Percentiles rank a stretch among this genome's conserved stretches.
phyloP scores from a whole-genome alignment of 2,113 vertebrate genomes.

The Sinocyclocheilus anophthalmus region DNA sequence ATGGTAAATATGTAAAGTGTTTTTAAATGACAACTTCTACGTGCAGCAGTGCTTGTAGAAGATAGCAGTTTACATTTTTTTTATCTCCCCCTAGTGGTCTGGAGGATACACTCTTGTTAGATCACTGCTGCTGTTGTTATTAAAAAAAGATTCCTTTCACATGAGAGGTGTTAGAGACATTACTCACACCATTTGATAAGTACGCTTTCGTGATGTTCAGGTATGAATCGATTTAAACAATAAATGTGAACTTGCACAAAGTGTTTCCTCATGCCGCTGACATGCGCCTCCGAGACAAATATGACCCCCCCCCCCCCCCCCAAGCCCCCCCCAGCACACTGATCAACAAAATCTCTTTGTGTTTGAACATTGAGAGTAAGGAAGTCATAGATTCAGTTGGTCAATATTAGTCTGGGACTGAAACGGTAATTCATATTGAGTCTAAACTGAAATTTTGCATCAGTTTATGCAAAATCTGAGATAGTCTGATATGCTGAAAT shows the following conservation, averaged over 20 bases:
- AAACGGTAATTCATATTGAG: background rate
- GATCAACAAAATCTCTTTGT: background rate
- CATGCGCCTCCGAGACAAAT: background rate
- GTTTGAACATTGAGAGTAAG: background rate
- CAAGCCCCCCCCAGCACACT: background rate
- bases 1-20: conserved; percentile 43
- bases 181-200: too few species aligned
- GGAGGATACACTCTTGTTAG: conserved; percentile 38
- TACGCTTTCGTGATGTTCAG: conserved; percentile 7
- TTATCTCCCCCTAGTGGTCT: conserved; percentile 46
- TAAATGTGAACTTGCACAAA: background rate
- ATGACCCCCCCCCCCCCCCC: background rate
- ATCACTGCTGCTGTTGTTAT: conserved; percentile 43
- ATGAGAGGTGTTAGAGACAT: background rate
- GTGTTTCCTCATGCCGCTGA: conserved; percentile 2
- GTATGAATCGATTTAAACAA: conserved; percentile 5
- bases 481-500: background rate
- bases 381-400: background rate
- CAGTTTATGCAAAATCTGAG: background rate
- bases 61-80: conserved; percentile 25
- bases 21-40: conserved; percentile 15
- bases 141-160: background rate
- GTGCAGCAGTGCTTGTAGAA: conserved; percentile 35
- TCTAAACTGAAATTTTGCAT: background rate
- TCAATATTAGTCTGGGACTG: background rate